A percentile compares a stretch with the other conserved stretches of the same genome.
Evolutionary conservation across 2,888 invertebrate species (phyloP).

Genomic region (Dexiosoma caninum): DNA sequence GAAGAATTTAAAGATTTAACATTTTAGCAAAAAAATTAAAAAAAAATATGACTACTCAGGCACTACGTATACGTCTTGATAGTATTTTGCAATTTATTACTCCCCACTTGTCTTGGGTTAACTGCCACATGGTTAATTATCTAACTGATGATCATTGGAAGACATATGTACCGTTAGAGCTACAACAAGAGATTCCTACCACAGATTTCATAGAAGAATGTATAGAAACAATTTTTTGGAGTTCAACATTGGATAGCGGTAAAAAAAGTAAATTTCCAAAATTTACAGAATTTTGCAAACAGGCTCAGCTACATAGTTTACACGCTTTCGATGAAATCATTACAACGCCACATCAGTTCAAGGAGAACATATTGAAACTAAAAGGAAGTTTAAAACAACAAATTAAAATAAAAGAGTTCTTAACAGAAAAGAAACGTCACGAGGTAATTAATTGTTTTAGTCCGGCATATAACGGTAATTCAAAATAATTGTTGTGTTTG

Average conservation of each 20-base stretch:
- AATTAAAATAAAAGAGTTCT: constrained; percentile 82
- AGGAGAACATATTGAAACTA: constrained; percentile 64
- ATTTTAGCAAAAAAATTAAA: constrained; percentile 36
- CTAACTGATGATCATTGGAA: constrained; percentile 84
- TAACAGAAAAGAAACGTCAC: constrained; percentile 89
- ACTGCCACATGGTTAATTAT: constrained; percentile 88
- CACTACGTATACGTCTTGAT: constrained; percentile 78
- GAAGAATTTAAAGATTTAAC: constrained; percentile 57
- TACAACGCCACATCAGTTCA: constrained; percentile 74
- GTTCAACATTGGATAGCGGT: not conserved
- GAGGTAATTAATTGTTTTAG: too few species aligned
- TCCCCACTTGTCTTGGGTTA: constrained; percentile 82
- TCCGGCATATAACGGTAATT: too few species aligned
- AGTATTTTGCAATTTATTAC: constrained; percentile 80
- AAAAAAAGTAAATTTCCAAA: constrained; percentile 55
- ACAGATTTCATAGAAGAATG: constrained; percentile 73
- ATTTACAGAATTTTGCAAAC: constrained; percentile 65
- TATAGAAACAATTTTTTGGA: constrained; percentile 79
- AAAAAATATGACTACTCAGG: constrained; percentile 45
- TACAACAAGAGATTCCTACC: constrained; percentile 79
- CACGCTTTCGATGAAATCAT: constrained; percentile 64
- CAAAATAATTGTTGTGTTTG: too few species aligned
- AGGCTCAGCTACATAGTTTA: constrained; percentile 66
- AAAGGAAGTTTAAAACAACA: not conserved
- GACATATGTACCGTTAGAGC: constrained; percentile 79